These are phyloP conservation scores for Sisor rabdophorus DNA, from an alignment of 2,113 vertebrate species.

Conservation along the genomic window DNA sequence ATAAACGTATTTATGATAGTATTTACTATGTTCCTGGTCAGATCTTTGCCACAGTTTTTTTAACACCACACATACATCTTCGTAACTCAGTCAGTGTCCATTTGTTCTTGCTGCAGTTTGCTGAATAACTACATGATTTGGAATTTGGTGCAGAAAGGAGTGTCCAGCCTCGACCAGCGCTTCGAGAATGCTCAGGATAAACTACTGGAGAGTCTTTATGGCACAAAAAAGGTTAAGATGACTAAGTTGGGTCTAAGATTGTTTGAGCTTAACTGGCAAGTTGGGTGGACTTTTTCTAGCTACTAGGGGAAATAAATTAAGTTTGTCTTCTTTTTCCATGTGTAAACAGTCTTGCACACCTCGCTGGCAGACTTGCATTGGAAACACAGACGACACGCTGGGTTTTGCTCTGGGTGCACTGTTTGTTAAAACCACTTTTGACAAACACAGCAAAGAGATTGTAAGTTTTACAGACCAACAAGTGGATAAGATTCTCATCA, in stretches of 20 bases:
- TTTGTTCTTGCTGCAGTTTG: slow-evolving; percentile 62
- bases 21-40: neutral
- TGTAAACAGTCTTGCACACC: slow-evolving; percentile 83
- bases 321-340: slow-evolving; percentile 3
- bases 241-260: neutral
- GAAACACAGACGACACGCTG: slow-evolving; percentile 89
- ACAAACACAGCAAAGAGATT: slow-evolving; percentile 91
- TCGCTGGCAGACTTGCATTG: slow-evolving; percentile 97
- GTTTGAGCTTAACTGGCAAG: neutral
- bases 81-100: neutral
- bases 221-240: slow-evolving; percentile 85
- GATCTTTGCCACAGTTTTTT: slow-evolving; percentile 2
- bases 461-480: slow-evolving; percentile 67
- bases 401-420: slow-evolving; percentile 93
- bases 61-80: neutral
- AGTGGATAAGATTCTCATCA: neutral
- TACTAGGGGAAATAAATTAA: neutral
- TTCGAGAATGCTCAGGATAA: slow-evolving; percentile 95
- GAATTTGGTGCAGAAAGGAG: slow-evolving; percentile 92
- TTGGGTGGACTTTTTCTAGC: neutral
- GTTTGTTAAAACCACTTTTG: slow-evolving; percentile 93
- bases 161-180: slow-evolving; percentile 86
- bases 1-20: neutral
- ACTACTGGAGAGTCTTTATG: slow-evolving; percentile 88
- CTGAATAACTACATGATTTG: slow-evolving; percentile 98